phyloP scores from a whole-genome alignment of 2,797 vertebrate genomes.

The Cryptoblepharus egeriae region DNA sequence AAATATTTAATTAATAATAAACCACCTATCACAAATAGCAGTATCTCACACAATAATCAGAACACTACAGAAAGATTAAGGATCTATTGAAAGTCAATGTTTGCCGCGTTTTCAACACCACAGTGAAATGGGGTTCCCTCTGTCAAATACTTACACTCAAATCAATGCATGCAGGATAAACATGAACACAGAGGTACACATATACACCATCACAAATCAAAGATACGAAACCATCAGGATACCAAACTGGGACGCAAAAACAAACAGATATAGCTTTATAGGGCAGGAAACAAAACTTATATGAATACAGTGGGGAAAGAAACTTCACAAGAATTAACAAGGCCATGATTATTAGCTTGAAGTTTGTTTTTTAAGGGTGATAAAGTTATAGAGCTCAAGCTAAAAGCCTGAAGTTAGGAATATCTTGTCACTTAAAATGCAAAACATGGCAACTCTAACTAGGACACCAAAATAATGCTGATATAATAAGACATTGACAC shows the following conservation, averaged over 20 bases:
- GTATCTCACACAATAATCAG: background rate
- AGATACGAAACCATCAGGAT: background rate
- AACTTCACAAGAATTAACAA: background rate
- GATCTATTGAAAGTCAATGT: background rate
- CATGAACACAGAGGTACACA: constrained; percentile 22
- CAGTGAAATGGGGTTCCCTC: constrained; percentile 61
- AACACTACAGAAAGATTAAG: constrained; percentile 17
- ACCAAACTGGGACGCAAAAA: background rate
- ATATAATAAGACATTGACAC: constrained; percentile 21
- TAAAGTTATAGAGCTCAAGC: background rate
- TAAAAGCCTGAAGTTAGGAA: background rate
- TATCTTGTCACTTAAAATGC: constrained; percentile 4
- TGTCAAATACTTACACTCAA: constrained; percentile 31
- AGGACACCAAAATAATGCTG: constrained; percentile 4
- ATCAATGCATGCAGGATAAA: constrained; percentile 29
- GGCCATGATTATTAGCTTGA: background rate
- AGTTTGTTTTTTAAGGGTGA: background rate
- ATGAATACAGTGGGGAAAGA: background rate
- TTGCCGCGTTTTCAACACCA: background rate
- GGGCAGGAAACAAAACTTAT: background rate
- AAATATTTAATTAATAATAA: constrained; percentile 10
- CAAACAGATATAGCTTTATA: background rate
- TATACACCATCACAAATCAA: constrained; percentile 3
- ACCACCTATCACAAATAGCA: background rate
- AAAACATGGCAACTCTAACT: background rate